phyloP scores from a whole-genome alignment of 2,888 invertebrate genomes.

The Bhutanitis thaidina region DNA sequence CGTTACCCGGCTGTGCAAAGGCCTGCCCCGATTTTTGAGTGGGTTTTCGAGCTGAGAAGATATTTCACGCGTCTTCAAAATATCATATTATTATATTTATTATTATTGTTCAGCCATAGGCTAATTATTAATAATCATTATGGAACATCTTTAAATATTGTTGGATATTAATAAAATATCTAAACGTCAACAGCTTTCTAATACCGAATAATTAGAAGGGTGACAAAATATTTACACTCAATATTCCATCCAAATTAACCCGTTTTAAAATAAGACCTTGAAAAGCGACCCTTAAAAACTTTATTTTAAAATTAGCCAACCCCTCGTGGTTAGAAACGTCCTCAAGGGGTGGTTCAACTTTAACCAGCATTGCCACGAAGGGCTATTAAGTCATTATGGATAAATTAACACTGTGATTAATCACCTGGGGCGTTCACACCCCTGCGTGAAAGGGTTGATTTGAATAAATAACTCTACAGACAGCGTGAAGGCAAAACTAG shows the following conservation, averaged over 20 bases:
- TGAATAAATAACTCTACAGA: slow-evolving; percentile 7
- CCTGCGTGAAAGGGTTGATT: slow-evolving; percentile 28
- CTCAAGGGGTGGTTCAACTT: slow-evolving; percentile 24
- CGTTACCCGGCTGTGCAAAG: too few species aligned
- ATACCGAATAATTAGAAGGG: slow-evolving; percentile 3
- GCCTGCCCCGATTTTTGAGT: too few species aligned
- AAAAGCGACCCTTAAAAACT: slow-evolving; percentile 23
- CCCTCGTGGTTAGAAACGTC: slow-evolving; percentile 22
- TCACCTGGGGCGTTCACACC: slow-evolving; percentile 27
- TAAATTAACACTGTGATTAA: slow-evolving; percentile 39
- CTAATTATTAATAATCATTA: too few species aligned
- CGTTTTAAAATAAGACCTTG: slow-evolving; percentile 12
- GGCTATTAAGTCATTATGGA: slow-evolving; percentile 39
- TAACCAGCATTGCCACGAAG: slow-evolving; percentile 20
- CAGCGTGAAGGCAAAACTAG: background rate
- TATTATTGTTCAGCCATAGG: too few species aligned
- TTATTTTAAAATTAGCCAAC: slow-evolving; percentile 29
- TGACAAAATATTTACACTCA: slow-evolving; percentile 15
- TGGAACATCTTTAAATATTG: too few species aligned
- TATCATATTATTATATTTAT: too few species aligned
- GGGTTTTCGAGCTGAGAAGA: too few species aligned
- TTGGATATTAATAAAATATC: too few species aligned
- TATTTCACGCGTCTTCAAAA: too few species aligned
- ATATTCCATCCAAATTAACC: slow-evolving; percentile 8
- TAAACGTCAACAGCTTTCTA: background rate